Evolutionary conservation across 2,797 vertebrate species (phyloP), one percentile per base, ranked within the genome.

Genomic region (Falco novaeseelandiae): DNA sequence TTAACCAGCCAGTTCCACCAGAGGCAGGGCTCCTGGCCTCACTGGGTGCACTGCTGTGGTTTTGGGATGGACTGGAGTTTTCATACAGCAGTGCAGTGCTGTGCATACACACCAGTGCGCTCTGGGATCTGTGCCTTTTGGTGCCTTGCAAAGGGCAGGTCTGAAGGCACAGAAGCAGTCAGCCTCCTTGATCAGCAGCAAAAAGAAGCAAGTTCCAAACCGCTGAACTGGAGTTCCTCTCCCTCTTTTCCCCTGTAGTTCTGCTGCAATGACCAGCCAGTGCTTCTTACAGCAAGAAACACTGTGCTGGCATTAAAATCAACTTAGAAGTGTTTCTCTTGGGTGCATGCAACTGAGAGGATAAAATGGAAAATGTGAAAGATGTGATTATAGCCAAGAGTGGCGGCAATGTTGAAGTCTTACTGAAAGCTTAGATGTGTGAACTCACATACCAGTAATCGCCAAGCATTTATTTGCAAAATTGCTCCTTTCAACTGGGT

Each of bases 41-140:
- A 16, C 11, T 3, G 2, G 22, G 10, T 8, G 34, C 19, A 62
- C 6, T 23, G 6, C 14, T 1, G 8, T 5, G 14, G 20, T 7
- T 71, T 85, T 55, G 34, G 62, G 54, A 51, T 1, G 6, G 16
- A 12, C 48, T 15, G 49, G 10, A 20, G 44, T 18, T 85, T 44
- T 70, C 51, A 12, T 5, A 27, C 29, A n/a, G 27, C 2, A 8
- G 0, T 14, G 80, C 48, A 59, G 22, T 0, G 6, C 29, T 46
- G 15, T 12, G 23, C 40, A 12, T 19, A 8, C 1, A 1, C 19
- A 62, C 9, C 11, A 2, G 17, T 5, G 52, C 4, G 0, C 17
- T 32, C 10, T 0, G 30, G n/a, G 19, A 8, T 6, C 66, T 58
- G 36, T 9, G 14, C 6, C 5, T 21, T 87, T 78, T 3, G 0